Conservation (phyloP, 2,113 vertebrate species). For the Microcebus ravelobensis region DNA sequence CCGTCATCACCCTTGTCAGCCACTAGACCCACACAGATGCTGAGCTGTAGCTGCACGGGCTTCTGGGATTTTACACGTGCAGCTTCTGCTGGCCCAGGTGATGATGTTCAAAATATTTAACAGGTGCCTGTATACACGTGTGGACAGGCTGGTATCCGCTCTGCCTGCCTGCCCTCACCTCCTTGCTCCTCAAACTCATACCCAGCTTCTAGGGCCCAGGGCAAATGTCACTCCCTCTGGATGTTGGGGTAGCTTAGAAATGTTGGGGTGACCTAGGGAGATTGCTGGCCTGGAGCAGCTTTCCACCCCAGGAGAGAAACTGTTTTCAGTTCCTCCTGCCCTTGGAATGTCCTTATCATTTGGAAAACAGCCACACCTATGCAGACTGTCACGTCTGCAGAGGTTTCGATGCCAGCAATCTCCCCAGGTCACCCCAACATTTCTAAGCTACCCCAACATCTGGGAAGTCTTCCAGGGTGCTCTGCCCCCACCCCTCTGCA, state of each 20-base stretch:
- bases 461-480: background rate
- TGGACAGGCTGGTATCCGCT: background rate
- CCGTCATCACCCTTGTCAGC: accelerated
- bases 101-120: background rate
- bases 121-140: background rate
- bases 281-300: no score
- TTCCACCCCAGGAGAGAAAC: no score
- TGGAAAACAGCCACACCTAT: no score
- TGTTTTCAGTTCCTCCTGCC: no score
- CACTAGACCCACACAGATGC: background rate
- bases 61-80: background rate
- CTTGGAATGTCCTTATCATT: no score
- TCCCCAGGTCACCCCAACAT: no score
- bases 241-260: no score
- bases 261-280: no score
- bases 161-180: background rate
- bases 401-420: no score
- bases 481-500: background rate
- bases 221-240: background rate
- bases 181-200: background rate
- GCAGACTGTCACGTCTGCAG: no score
- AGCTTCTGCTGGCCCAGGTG: background rate
- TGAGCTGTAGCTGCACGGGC: background rate
- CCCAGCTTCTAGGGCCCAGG: background rate
- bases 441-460: no score